Evolutionary conservation across 1,140 invertebrate species (phyloP).

Genomic region (Antheraea pernyi): DNA sequence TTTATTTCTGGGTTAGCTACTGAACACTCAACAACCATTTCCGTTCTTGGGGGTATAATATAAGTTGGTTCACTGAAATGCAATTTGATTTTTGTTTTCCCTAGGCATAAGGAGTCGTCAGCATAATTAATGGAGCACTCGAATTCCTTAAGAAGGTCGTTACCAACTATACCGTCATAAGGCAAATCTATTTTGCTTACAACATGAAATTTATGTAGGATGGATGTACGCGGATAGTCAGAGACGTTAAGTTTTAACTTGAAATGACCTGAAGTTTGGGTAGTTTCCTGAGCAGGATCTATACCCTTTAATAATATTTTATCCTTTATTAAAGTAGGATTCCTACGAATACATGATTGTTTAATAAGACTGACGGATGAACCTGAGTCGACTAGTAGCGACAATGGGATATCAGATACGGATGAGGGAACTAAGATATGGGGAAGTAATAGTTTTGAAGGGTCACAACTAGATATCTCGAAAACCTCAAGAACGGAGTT

Average conservation of each 20-base stretch:
- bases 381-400: conserved; percentile 18
- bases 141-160: conserved; percentile 24
- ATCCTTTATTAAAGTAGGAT: conserved; percentile 14
- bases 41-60: conserved; percentile 23
- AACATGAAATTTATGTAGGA: conserved; percentile 29
- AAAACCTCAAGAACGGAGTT: conserved; percentile 10
- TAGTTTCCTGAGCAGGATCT: conserved; percentile 15
- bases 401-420: conserved; percentile 21
- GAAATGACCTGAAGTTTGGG: conserved; percentile 17
- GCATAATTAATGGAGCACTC: conserved; percentile 24
- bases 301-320: conserved; percentile 22
- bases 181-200: conserved; percentile 27
- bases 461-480: conserved; percentile 13
- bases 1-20: conserved; percentile 26
- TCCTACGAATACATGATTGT: conserved; percentile 5
- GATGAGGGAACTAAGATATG: conserved; percentile 15
- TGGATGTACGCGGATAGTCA: conserved; percentile 2
- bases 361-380: conserved; percentile 16
- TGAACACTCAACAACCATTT: conserved; percentile 28
- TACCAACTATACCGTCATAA: conserved; percentile 31
- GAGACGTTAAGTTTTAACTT: conserved; percentile 12
- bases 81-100: conserved; percentile 15
- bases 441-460: conserved; percentile 16
- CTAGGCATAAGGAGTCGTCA: background rate
- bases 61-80: no score